Conservation (phyloP, 2,797 vertebrate species). For the Lophius americanus region DNA sequence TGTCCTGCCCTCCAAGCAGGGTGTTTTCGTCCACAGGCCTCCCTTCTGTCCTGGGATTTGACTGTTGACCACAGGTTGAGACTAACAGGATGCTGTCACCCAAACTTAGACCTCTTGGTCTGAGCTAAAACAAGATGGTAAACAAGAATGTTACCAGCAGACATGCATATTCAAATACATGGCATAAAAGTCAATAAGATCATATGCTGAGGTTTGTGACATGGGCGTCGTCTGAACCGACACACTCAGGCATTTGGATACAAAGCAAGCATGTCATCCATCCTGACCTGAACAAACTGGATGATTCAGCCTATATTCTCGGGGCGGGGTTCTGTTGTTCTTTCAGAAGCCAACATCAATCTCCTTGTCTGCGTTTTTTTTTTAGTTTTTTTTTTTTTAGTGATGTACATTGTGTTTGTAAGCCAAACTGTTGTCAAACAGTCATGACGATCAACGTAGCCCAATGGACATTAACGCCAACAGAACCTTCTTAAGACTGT, state of each 20-base stretch:
- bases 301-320: conserved; percentile 3
- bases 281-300: conserved; percentile 7
- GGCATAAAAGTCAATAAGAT: too few species aligned
- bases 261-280: conserved; percentile 48
- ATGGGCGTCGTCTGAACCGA: neutral
- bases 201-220: too few species aligned
- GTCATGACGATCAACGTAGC: conserved; percentile 1
- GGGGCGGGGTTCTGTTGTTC: conserved; percentile 6
- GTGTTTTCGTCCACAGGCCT: conserved; percentile 4
- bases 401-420: neutral
- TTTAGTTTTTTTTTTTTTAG: neutral
- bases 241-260: conserved; percentile 25
- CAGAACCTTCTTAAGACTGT: too few species aligned
- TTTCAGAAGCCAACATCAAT: conserved; percentile 11
- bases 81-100: conserved; percentile 48
- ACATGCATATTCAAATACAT: too few species aligned
- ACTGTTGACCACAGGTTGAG: conserved; percentile 38
- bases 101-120: conserved; percentile 32
- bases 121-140: conserved; percentile 42
- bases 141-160: conserved; percentile 35
- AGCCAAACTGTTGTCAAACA: neutral
- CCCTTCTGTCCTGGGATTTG: conserved; percentile 28
- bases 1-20: neutral
- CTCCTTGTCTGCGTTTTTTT: neutral
- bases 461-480: neutral